phyloP scores from a whole-genome alignment of 1,140 invertebrate species.

The Atta cephalotes region DNA sequence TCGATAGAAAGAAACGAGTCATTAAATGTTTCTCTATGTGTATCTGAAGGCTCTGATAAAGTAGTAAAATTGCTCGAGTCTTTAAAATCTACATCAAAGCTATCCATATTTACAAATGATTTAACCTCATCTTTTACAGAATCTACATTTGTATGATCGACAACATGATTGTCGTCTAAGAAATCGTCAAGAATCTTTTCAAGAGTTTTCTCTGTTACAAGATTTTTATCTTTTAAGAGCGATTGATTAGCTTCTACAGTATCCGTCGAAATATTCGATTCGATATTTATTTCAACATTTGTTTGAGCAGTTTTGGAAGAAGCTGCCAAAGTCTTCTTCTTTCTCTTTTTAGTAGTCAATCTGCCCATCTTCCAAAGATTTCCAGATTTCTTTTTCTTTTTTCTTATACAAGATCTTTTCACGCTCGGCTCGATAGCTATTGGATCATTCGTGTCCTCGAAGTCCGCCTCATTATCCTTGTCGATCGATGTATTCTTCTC shows the following conservation, averaged over 20 bases:
- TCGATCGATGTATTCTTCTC: slow-evolving; percentile 46
- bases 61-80: not conserved
- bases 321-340: slow-evolving; percentile 63
- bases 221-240: not conserved
- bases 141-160: not conserved
- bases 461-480: slow-evolving; percentile 56
- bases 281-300: not conserved
- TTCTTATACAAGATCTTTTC: slow-evolving; percentile 64
- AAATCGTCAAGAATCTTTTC: not conserved
- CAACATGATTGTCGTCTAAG: too few species aligned
- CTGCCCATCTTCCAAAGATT: slow-evolving; percentile 79
- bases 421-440: slow-evolving; percentile 2
- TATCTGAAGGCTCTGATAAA: not conserved
- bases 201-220: not conserved
- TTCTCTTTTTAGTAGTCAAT: slow-evolving; percentile 79
- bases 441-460: slow-evolving; percentile 36
- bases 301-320: slow-evolving; percentile 11
- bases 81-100: not conserved
- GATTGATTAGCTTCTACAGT: not conserved
- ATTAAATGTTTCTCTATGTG: not conserved
- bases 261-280: not conserved
- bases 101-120: not conserved
- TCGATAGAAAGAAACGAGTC: slow-evolving; percentile 16
- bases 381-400: slow-evolving; percentile 80
- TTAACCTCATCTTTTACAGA: not conserved